These are phyloP conservation scores for Archilochus colubris DNA, from an alignment of 2,113 vertebrate genomes.

Conservation along the genomic window DNA sequence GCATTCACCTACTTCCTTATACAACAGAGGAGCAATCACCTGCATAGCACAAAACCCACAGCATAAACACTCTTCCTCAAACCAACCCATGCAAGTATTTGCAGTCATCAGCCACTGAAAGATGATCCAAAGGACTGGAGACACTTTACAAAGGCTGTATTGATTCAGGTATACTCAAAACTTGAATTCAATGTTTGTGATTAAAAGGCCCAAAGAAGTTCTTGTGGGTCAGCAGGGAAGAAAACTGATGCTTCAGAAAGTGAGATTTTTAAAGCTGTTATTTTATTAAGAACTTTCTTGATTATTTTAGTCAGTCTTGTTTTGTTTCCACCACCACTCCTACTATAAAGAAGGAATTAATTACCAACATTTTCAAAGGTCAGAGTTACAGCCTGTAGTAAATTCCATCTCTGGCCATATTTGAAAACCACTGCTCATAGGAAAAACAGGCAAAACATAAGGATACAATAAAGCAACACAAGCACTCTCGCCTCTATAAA, in stretches of 20 bases:
- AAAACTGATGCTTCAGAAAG: background rate
- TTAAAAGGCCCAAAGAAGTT: background rate
- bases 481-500: background rate
- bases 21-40: background rate
- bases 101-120: background rate
- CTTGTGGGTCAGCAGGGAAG: background rate
- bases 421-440: conserved; percentile 18
- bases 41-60: background rate
- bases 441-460: background rate
- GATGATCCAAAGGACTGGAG: background rate
- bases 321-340: background rate
- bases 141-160: background rate
- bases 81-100: background rate
- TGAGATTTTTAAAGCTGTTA: background rate
- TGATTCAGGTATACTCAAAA: conserved; percentile 16
- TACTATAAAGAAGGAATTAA: conserved; percentile 2
- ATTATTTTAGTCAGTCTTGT: background rate
- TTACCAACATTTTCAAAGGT: conserved; percentile 25
- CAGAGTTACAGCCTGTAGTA: conserved; percentile 4
- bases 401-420: background rate
- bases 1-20: background rate
- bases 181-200: background rate
- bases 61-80: background rate
- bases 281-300: background rate
- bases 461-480: conserved; percentile 15